Base-by-base conservation (phyloP, 2,113 vertebrate species). In the Seriola rivoliana region DNA sequence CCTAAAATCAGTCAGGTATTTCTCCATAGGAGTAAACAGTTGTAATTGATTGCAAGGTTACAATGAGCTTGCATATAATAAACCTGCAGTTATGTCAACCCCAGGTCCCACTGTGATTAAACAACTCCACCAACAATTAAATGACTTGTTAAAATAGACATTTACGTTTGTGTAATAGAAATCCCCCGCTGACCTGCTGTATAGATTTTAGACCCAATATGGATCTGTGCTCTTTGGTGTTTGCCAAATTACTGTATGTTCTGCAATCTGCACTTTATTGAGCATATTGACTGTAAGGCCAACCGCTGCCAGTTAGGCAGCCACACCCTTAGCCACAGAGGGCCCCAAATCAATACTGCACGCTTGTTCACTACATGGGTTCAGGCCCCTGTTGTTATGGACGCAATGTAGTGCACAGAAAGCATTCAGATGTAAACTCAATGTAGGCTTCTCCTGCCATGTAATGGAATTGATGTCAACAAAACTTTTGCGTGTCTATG, bases 251-350 rank as follows among this genome's bases (percentile, higher is more conserved):
- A 85, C 85, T 81, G 44, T 76, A 72, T 86, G 85, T 88, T 86
- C 71, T 71, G 78, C 75, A 85, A 78, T 85, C 34, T 75, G 60
- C 60, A 78, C 82, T 78, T 77, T 78, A 86, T 92, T 89, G 85
- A 90, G n/a, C 70, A 78, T 90, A 92, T 93, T 91, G 92, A 91
- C 85, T 82, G 60, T 69, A 48, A 75, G 71, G 71, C 78, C 81
- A 82, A 82, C 72, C 12, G 17, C 72, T 88, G 81, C 81, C 77
- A 78, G 85, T 90, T 85, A 83, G 64, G 17, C 42, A 36, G 82
- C 75, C 71, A 75, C 71, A 78, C 84, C 80, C 12, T 14, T 2
- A 54, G 70, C 48, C 70, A 36, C 82, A 72, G 55, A 78, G 83
- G 78, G 36, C 36, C 42, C 38, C 21, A 0, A 38, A 89, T 91